These are phyloP conservation scores for Galeopterus variegatus DNA, from an alignment of 2,113 vertebrate genomes.

Conservation along the genomic window DNA sequence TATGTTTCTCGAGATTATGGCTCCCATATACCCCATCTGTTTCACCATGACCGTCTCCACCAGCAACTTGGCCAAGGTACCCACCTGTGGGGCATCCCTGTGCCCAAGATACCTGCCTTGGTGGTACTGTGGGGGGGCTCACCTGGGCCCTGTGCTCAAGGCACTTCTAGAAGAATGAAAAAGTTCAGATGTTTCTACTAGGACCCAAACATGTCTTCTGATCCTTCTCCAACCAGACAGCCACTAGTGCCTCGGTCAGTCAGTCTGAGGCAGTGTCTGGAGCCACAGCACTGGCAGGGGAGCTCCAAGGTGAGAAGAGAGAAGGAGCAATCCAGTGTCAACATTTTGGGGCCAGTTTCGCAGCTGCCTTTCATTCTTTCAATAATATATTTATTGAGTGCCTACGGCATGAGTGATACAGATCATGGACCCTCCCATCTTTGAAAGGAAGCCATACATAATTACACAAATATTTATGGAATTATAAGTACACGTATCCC, in stretches of 20 bases:
- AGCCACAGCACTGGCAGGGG: background rate
- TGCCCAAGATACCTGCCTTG: background rate
- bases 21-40: conserved; percentile 90
- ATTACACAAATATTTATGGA: background rate
- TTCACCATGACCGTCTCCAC: conserved; percentile 92
- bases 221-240: background rate
- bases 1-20: conserved; percentile 95
- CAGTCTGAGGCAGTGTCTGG: background rate
- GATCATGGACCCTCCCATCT: background rate
- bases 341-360: background rate
- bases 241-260: background rate
- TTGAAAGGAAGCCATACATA: background rate
- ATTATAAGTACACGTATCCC: background rate
- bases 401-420: background rate
- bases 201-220: background rate
- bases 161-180: background rate
- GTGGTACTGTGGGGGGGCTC: background rate
- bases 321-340: background rate
- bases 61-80: conserved; percentile 94
- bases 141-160: background rate
- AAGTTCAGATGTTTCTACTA: background rate
- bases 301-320: background rate
- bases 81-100: background rate
- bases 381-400: background rate
- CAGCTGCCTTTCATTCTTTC: background rate